Evolutionary conservation across 2,797 vertebrate genomes (phyloP).

Genomic region (Cheirogaleus major): DNA sequence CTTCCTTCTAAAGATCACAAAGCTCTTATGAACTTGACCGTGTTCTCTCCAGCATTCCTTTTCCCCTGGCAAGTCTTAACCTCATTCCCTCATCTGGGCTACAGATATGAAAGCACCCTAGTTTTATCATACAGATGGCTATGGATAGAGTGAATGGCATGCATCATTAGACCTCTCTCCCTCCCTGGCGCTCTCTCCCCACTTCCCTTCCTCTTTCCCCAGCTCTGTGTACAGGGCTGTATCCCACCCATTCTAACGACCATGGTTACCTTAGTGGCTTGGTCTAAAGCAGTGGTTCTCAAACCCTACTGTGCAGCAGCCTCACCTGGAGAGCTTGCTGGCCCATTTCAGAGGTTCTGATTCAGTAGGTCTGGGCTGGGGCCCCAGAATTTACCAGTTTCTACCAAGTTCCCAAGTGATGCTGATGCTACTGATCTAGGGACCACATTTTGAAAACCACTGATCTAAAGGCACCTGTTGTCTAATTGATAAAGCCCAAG

Average conservation of each 20-base stretch:
- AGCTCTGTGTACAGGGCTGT: fast-evolving
- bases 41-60: neutral
- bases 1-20: neutral
- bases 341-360: neutral
- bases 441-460: neutral
- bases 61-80: neutral
- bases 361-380: neutral
- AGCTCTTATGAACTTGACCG: neutral
- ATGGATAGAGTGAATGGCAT: neutral
- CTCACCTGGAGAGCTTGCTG: neutral
- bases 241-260: too few relatives aligned
- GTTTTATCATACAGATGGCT: neutral
- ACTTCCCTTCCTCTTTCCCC: too few relatives aligned
- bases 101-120: neutral
- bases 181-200: neutral
- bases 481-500: neutral
- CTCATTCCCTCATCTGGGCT: neutral
- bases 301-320: neutral
- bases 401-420: neutral
- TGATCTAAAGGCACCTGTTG: neutral
- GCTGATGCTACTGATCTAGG: neutral
- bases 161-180: neutral
- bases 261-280: too few relatives aligned
- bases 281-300: neutral
- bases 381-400: neutral